phyloP scores from a whole-genome alignment of 2,113 vertebrate genomes.

The Urocynchramus pylzowi region DNA sequence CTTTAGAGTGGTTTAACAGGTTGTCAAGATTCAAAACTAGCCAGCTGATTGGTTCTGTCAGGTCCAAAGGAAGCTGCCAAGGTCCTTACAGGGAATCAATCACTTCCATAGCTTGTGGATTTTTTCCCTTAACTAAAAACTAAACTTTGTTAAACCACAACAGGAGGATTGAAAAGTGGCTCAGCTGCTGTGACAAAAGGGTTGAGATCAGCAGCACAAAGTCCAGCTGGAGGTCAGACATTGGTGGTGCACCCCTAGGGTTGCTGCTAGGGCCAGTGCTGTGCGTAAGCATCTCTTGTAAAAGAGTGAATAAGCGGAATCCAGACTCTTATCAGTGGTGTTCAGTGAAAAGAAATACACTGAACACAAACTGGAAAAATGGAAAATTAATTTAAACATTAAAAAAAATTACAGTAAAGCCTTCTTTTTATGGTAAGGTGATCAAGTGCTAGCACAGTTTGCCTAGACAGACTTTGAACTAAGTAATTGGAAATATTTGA shows the following conservation, averaged over 20 bases:
- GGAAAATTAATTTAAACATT: not conserved
- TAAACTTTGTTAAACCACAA: not conserved
- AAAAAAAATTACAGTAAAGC: not conserved
- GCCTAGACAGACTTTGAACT: not conserved
- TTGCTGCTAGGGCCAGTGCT: not conserved
- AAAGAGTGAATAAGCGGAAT: not conserved
- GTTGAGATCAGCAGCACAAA: not conserved
- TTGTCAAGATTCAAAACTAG: not conserved
- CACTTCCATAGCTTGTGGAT: not conserved
- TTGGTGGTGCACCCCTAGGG: not conserved
- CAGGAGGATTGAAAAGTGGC: not conserved
- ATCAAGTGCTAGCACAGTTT: not conserved
- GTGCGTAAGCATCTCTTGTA: not conserved
- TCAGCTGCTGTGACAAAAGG: not conserved
- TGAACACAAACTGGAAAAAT: not conserved
- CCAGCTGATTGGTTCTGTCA: not conserved
- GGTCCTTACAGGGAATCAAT: not conserved
- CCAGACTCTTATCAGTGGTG: not conserved
- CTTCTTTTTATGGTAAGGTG: not conserved
- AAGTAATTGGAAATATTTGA: fast-evolving
- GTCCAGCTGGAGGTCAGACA: not conserved
- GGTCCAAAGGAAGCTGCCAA: not conserved
- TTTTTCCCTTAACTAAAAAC: not conserved
- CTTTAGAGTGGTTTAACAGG: not conserved
- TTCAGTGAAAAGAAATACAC: not conserved